These are phyloP conservation scores for Prorops nasuta DNA, from an alignment of 1,140 invertebrate genomes.

Conservation along the genomic window DNA sequence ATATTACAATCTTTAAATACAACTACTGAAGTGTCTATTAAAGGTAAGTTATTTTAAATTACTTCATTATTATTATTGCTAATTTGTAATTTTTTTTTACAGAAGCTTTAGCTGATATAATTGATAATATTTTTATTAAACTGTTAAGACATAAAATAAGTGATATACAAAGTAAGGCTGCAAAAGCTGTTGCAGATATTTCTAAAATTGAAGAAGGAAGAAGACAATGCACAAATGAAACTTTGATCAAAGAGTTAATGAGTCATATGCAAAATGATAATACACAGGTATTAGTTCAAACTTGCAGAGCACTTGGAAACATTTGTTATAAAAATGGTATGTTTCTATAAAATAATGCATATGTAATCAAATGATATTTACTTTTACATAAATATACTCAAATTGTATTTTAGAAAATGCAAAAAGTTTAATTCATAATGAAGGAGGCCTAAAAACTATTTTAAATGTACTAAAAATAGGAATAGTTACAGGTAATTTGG, in stretches of 20 bases:
- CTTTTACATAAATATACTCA: background rate
- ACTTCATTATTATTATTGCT: background rate
- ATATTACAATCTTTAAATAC: constrained; percentile 33
- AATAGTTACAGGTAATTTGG: constrained; percentile 25
- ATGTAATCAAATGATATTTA: constrained; percentile 12
- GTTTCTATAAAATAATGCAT: constrained; percentile 21
- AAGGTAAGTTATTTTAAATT: constrained; percentile 19
- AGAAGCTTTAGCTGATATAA: constrained; percentile 30
- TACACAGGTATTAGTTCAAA: constrained; percentile 65
- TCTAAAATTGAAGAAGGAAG: constrained; percentile 69
- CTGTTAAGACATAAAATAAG: constrained; percentile 37
- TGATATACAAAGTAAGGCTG: constrained; percentile 43
- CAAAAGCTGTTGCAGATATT: constrained; percentile 70
- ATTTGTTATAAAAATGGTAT: constrained; percentile 84
- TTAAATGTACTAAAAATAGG: constrained; percentile 35
- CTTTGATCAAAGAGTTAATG: constrained; percentile 62
- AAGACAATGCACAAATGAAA: constrained; percentile 62
- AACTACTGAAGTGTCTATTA: constrained; percentile 24
- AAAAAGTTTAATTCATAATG: constrained; percentile 62
- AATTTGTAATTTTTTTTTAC: constrained; percentile 11
- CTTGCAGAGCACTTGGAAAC: constrained; percentile 80
- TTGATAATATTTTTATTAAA: constrained; percentile 40
- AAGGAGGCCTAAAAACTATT: constrained; percentile 59
- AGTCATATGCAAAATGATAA: constrained; percentile 55
- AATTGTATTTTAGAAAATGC: constrained; percentile 39